These are phyloP conservation scores for Tethya wilhelma DNA, from an alignment of 37 sponge, comb jelly and placozoan species.

Conservation along the genomic window DNA sequence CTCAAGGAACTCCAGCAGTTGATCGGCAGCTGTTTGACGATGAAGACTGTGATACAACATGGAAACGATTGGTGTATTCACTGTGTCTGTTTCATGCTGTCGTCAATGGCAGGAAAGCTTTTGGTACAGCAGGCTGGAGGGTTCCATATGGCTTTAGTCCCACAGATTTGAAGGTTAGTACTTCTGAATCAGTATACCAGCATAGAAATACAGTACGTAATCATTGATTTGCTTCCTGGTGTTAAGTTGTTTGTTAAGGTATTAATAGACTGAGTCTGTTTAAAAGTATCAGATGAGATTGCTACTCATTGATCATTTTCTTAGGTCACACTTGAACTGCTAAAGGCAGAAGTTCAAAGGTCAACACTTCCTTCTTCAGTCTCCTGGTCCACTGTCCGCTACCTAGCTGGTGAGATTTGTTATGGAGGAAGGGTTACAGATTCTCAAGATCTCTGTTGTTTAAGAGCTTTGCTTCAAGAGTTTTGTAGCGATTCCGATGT, in stretches of 20 bases:
- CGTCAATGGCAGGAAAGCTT: slow-evolving; percentile 23
- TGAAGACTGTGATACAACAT: not conserved
- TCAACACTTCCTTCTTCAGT: no score
- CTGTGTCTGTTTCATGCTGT: slow-evolving; percentile 47
- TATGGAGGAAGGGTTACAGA: slow-evolving; percentile 49
- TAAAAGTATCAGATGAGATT: no score
- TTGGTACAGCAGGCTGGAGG: slow-evolving; percentile 23
- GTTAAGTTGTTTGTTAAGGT: no score
- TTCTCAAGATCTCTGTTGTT: slow-evolving; percentile 7
- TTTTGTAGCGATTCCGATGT: no score
- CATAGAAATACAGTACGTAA: no score
- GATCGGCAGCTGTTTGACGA: slow-evolving; percentile 3
- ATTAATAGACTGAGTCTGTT: no score
- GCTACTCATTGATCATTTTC: no score
- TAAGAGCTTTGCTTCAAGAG: slow-evolving; percentile 17
- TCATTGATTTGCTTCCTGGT: no score
- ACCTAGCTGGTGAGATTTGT: slow-evolving; percentile 37
- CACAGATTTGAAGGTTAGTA: slow-evolving; percentile 36
- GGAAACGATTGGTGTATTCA: slow-evolving; percentile 38
- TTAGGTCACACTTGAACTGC: no score
- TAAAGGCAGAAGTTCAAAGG: no score
- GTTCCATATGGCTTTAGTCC: slow-evolving; percentile 18
- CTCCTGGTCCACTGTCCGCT: slow-evolving; percentile 25
- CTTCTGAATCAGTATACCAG: not conserved
- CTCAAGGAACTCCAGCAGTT: slow-evolving; percentile 30